These are phyloP conservation scores for Agrilus cyanescens DNA, from an alignment of 2,888 invertebrate species.

Conservation along the genomic window DNA sequence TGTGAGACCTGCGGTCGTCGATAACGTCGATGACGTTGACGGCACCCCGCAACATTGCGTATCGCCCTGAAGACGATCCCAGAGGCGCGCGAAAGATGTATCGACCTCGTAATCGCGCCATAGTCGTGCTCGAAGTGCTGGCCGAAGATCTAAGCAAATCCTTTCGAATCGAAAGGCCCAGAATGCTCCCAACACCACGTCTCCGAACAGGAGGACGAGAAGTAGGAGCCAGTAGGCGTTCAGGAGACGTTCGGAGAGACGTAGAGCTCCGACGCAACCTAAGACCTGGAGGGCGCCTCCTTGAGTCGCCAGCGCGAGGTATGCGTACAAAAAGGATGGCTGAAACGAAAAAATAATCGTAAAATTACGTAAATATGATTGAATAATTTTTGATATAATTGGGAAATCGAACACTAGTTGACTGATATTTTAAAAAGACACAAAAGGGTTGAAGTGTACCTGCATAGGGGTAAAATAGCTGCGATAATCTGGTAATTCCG, in stretches of 20 bases:
- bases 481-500: no score
- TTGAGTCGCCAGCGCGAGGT: slow-evolving; percentile 67
- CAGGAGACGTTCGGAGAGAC: slow-evolving; percentile 67
- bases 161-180: slow-evolving; percentile 74
- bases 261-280: slow-evolving; percentile 70
- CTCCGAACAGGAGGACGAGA: slow-evolving; percentile 67
- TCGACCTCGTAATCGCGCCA: slow-evolving; percentile 62
- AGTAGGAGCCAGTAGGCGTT: slow-evolving; percentile 77
- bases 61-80: slow-evolving; percentile 66
- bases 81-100: slow-evolving; percentile 59
- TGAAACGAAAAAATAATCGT: neutral
- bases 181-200: slow-evolving; percentile 71
- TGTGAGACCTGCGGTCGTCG: no score
- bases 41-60: slow-evolving; percentile 66
- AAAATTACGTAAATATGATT: no score
- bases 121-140: slow-evolving; percentile 43
- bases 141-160: slow-evolving; percentile 60
- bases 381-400: no score
- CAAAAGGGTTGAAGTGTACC: no score
- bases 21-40: no score
- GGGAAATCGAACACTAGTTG: no score
- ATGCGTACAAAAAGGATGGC: slow-evolving; percentile 61
- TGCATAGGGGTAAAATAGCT: no score
- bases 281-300: slow-evolving; percentile 54
- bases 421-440: no score